Base-by-base conservation (phyloP, 2,888 invertebrate genomes). In the Sylvicola fuscatus region DNA sequence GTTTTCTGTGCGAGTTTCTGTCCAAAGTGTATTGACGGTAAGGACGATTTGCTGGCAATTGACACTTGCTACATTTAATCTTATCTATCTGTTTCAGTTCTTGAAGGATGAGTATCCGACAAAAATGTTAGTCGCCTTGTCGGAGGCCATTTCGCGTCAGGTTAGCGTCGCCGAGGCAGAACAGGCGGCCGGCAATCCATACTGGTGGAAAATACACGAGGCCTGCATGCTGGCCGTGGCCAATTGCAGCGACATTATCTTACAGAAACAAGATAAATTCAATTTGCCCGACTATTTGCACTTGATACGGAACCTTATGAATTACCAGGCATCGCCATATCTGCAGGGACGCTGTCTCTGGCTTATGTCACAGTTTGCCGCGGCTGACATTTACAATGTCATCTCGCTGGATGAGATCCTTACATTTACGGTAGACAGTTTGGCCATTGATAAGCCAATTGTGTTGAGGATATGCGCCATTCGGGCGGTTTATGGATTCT, bases 181-280 rank as follows among this genome's bases (percentile, higher is more conserved):
- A 45, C 60, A 64, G 49, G 48, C 53, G 8, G 46, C 58, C n/a
- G 57, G 62, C 35, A 51, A 59, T 47, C 46, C 51, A 21, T 51
- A 61, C 38, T 67, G 72, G 66, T 77, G 76, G 77, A 77, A 76
- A 53, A 58, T 72, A 30, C 62, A 63, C 41, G 77, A 77, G 50
- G 65, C 74, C 0, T 65, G 68, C 36, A 66, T 77, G 61, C 54
- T 70, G 21, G 68, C 72, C 3, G 54, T 77, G 5, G 71, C 70
- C 32, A 55, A 61, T 15, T 63, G 64, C 12, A 64, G 64, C 27
- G 61, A 53, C 30, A 37, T 57, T 2, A 57, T 59, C 27, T 43
- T 59, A 2, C 51, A 51, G 31, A 48, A 46, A 13, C 8, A 53
- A 29, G 48, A 51, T n/a, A 49, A 53, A 38, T 60, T 60, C 37